Percentiles rank a stretch among this genome's conserved stretches.
Conservation (phyloP, 1,140 invertebrate species). For the Idris sp. region DNA sequence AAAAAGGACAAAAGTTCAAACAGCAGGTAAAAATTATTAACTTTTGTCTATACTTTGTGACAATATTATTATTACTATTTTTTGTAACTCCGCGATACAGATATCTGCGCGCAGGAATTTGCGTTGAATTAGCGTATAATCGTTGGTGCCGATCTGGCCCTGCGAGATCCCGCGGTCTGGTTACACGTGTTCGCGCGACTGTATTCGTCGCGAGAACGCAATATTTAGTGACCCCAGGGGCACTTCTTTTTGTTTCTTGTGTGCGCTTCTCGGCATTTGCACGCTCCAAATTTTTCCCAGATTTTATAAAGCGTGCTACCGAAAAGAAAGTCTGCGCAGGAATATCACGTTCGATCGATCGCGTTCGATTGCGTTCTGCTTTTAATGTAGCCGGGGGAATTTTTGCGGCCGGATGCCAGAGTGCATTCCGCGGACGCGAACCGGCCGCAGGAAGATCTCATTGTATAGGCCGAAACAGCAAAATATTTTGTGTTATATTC, state of each 20-base stretch:
- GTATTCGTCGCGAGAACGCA: conserved; percentile 69
- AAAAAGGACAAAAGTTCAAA: too few relatives aligned
- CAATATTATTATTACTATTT: background rate
- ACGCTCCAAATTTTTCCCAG: conserved; percentile 64
- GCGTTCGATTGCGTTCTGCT: too few relatives aligned
- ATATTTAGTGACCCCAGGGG: conserved; percentile 62
- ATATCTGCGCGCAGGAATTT: conserved; percentile 76
- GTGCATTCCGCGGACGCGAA: conserved; percentile 39
- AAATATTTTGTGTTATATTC: conserved; percentile 47
- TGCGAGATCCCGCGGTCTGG: conserved; percentile 73
- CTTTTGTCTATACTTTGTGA: background rate
- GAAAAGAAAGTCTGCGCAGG: conserved; percentile 46
- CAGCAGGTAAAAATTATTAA: background rate
- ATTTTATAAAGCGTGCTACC: conserved; percentile 54
- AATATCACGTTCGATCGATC: conserved; percentile 54
- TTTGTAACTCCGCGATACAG: conserved; percentile 71
- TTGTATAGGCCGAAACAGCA: conserved; percentile 31
- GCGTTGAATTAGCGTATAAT: conserved; percentile 79
- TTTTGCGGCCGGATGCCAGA: conserved; percentile 45
- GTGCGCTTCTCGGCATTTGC: conserved; percentile 38
- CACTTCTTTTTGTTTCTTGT: conserved; percentile 43
- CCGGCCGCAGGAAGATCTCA: conserved; percentile 38
- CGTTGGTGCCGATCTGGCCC: conserved; percentile 74
- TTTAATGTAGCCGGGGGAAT: conserved; percentile 54
- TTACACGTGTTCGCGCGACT: conserved; percentile 76